Conservation (phyloP, 2,797 vertebrate species). For the Myripristis jacobus region DNA sequence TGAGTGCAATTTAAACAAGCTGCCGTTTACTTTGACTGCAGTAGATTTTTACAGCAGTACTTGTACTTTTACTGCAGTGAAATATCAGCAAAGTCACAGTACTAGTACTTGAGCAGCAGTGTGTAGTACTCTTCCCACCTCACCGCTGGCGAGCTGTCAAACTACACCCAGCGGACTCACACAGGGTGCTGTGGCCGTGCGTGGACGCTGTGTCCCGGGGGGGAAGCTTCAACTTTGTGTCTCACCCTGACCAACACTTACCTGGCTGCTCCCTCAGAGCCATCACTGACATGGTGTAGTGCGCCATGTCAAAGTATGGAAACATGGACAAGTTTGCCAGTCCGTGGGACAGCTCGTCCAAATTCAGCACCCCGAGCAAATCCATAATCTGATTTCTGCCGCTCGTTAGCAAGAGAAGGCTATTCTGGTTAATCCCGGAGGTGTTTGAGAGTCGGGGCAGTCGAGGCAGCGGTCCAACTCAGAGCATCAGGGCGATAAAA, state of each 20-base stretch:
- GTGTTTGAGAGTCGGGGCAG: constrained; percentile 7
- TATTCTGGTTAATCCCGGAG: constrained; percentile 1
- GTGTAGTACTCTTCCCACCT: no score
- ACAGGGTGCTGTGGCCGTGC: background rate
- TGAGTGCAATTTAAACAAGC: no score
- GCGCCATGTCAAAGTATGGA: constrained; percentile 94
- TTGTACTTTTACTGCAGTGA: no score
- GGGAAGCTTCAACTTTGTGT: background rate
- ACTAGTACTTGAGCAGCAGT: no score
- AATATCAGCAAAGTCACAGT: no score
- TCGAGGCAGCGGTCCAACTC: constrained; percentile 60
- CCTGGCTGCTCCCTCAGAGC: constrained; percentile 91
- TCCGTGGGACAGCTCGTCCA: constrained; percentile 84
- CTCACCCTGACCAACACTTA: no score
- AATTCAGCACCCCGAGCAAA: constrained; percentile 57
- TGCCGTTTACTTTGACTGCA: no score
- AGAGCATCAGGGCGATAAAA: constrained; percentile 64
- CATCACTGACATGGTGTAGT: constrained; percentile 93
- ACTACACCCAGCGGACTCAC: no score
- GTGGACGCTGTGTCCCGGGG: background rate
- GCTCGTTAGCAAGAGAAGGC: background rate
- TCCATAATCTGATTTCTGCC: constrained; percentile 66
- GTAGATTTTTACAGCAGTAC: no score
- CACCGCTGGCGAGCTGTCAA: no score
- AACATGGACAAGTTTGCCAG: constrained; percentile 91